Evolutionary conservation across 2,888 invertebrate species (phyloP), one percentile per base, ranked within the genome.

Genomic region (Lasioglossum zephyrum): DNA sequence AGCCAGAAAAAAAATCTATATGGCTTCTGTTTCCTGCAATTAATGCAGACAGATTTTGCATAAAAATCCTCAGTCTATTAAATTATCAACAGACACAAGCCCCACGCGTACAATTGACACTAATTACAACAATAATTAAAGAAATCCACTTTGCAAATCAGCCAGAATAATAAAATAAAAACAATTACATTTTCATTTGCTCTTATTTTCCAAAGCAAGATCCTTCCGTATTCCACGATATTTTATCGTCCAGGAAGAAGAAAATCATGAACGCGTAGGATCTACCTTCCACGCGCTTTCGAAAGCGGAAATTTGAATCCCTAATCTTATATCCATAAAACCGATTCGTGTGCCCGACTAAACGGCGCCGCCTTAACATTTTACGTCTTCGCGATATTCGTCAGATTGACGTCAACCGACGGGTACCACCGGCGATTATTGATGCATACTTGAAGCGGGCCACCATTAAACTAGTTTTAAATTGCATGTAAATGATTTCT

Each of bases 381-480:
- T 91, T 89, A 91, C 82, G 80, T 73, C 79, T 77, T 79, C 79
- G 78, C 81, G 73, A 80, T 82, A 86, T 84, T 86, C 74, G 53
- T 76, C 81, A 63, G 41, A 81, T 77, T 89, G 88, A 91, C 88
- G 84, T 90, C 88, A 89, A 69, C 69, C 69, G 66, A 77, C 49
- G 70, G 76, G 84, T 73, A 77, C 83, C 83, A 86, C 86, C 82
- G 76, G 82, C 87, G 91, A 91, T 90, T 82, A 91, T 39, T 92
- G 91, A 93, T 86, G 88, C 78, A 91, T 92, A 89, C 92, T 92
- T 90, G 90, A 93, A 88, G 86, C 72, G 66, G 26, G 89, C 88
- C 84, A 84, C 87, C 89, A 90, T 91, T 92, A 91, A 90, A 90
- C 87, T 87, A 89, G 84, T 89, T 88, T 91, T 91, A 92, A 91